phyloP scores from a whole-genome alignment of 2,888 invertebrate species.

The Suillia variegata region DNA sequence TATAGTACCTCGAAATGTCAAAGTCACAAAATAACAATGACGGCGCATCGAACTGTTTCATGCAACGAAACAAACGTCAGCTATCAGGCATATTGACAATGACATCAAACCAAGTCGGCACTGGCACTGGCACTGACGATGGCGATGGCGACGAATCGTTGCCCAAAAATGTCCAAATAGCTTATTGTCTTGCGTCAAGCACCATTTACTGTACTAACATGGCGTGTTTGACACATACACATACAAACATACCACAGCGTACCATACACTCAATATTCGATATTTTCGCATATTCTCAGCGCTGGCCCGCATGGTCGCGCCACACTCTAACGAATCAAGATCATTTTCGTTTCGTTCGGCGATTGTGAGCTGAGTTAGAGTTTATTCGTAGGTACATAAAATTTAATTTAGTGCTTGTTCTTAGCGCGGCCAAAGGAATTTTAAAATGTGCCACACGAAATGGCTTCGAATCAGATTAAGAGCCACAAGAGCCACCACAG shows the following conservation, averaged over 20 bases:
- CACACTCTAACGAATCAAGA: no score
- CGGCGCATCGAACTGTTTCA: no score
- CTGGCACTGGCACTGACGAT: neutral
- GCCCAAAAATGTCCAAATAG: slow-evolving; percentile 20
- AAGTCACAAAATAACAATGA: no score
- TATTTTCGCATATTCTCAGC: neutral
- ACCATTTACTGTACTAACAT: neutral
- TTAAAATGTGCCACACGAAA: neutral
- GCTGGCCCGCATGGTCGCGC: neutral
- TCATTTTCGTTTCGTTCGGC: neutral
- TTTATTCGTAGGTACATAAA: no score
- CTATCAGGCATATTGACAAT: no score
- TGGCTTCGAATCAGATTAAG: neutral
- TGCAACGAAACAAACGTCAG: no score
- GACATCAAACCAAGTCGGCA: no score
- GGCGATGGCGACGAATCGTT: neutral
- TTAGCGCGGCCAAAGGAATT: neutral
- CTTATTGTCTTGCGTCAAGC: slow-evolving; percentile 5
- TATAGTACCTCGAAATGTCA: no score
- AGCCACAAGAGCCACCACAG: no score
- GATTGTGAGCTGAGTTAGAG: neutral
- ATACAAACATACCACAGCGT: neutral
- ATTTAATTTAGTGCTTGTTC: slow-evolving; percentile 23
- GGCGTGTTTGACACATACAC: neutral
- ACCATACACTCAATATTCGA: no score